Evolutionary conservation across 1,140 invertebrate species (phyloP), one percentile per base, ranked within the genome.

Genomic region (Linepithema humile): DNA sequence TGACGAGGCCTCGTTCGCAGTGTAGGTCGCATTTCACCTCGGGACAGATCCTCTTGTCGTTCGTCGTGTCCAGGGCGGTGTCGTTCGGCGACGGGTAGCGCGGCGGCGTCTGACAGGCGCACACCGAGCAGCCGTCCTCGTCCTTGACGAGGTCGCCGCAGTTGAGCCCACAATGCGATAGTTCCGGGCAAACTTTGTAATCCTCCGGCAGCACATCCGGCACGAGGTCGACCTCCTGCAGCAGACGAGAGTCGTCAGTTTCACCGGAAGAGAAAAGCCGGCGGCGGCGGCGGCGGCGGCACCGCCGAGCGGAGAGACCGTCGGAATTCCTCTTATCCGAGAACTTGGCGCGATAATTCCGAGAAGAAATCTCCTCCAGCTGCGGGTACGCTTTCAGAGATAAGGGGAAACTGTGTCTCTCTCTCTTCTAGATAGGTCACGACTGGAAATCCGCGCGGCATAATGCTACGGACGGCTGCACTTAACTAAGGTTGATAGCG

Each of bases 1-100:
- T 90, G 2, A 92, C 73, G 43, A 93, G 78, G 2, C 93, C 92
- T 0, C 72, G 85, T 17, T 92, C 91, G 84, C 93, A 93, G 83
- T 93, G 90, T 15, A 92, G 88, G 50, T 91, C 89, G 75, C 93
- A 93, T 53, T 91, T 90, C 0, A 93, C 85, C 20, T 90, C 87
- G 17, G 93, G 92, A 70, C 93, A 94, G 26, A 90, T 57, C n/a
- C 69, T 89, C 59, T 90, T 89, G n/a, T 69, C 75, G 15, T 50
- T 65, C 32, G 10, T 7, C 17, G 64, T 57, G 32, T 80, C 74
- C 48, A 64, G 17, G 1, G 1, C 32, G 45, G 57, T 86, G 7
- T 80, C 64, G 50, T 86, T 88, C 0, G 82, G 23, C 2, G 77
- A 23, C 1, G 67, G 45, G 29, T 62, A 86, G 23, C 35, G 53